Conservation (phyloP, 2,113 vertebrate species). For the Phalacrocorax carbo region DNA sequence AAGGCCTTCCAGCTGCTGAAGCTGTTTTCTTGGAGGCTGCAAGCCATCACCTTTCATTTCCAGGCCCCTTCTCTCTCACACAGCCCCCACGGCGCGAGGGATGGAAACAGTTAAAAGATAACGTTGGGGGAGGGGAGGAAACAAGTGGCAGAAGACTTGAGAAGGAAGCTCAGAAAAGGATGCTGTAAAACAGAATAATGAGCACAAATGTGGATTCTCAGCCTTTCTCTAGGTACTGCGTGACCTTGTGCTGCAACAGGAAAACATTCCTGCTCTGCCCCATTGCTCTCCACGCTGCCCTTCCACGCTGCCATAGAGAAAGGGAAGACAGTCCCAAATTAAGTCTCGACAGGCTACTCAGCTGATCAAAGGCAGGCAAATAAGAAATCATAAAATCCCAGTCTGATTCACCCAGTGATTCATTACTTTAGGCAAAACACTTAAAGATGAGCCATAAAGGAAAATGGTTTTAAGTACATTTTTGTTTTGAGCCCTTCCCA, state of each 20-base stretch:
- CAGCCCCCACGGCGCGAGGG: rapidly evolving
- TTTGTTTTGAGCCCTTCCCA: constrained; percentile 55
- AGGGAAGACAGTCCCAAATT: constrained; percentile 6
- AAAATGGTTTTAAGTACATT: constrained; percentile 51
- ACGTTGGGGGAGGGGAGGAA: rapidly evolving
- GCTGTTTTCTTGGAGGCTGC: neutral
- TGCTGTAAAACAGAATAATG: neutral
- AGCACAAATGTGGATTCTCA: neutral
- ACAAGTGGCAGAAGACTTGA: neutral
- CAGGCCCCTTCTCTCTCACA: neutral
- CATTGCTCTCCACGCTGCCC: neutral
- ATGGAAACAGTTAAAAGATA: neutral
- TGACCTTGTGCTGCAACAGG: neutral
- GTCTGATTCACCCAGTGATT: constrained; percentile 48
- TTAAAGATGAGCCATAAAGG: constrained; percentile 59
- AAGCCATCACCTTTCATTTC: neutral
- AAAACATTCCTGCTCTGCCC: neutral
- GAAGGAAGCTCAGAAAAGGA: neutral
- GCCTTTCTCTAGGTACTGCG: neutral
- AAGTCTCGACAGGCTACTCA: constrained; percentile 20
- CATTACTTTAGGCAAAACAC: constrained; percentile 55
- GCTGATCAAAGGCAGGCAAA: constrained; percentile 58
- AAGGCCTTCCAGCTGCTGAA: neutral
- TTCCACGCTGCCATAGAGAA: neutral
- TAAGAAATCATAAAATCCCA: constrained; percentile 42